Base-by-base conservation (phyloP, 2,797 vertebrate genomes). In the Carapus acus region DNA sequence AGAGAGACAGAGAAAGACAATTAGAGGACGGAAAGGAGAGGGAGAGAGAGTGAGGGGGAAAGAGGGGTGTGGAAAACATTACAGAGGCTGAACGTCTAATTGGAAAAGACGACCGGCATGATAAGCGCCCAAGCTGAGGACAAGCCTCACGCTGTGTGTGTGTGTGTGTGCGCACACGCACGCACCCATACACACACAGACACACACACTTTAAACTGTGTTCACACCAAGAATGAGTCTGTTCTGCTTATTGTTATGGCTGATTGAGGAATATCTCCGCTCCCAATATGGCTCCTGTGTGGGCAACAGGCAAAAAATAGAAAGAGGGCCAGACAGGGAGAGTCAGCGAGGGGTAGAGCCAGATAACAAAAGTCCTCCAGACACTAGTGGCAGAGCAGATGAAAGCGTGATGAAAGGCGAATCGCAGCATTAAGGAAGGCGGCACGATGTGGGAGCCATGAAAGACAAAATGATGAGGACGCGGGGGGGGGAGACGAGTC, bases 21-120 rank as follows among this genome's bases (percentile, higher is more conserved):
- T 78, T 58, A 43, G 19, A 65, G 56, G 58, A 57, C 13, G 45
- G 16, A 38, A 14, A 49, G 53, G 20, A 23, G 5, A 23, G 53
- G 34, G 7, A 40, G 62, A 63, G 38, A 16, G 57, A 57, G 43
- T 17, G 41, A 46, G 66, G 51, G 54, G 54, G 43, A 56, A 73
- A 44, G 58, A 56, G 27, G 49, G 57, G 65, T 38, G 61, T 74
- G 76, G 79, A 75, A 83, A 82, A 80, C 68, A 70, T 76, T 73
- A 77, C 58, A 43, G 58, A 64, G 68, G 71, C 20, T 54, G 59
- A 69, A 54, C 62, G 52, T 54, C 67, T 75, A 79, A 82, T 81
- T 81, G 67, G 54, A 70, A 62, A 55, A 73, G 67, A 71, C 70
- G 49, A 60, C 61, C 68, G 69, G 75, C 76, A 76, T 76, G 70